These are phyloP conservation scores for Lampropteryx suffumata DNA, from an alignment of 2,888 invertebrate genomes.

Conservation along the genomic window DNA sequence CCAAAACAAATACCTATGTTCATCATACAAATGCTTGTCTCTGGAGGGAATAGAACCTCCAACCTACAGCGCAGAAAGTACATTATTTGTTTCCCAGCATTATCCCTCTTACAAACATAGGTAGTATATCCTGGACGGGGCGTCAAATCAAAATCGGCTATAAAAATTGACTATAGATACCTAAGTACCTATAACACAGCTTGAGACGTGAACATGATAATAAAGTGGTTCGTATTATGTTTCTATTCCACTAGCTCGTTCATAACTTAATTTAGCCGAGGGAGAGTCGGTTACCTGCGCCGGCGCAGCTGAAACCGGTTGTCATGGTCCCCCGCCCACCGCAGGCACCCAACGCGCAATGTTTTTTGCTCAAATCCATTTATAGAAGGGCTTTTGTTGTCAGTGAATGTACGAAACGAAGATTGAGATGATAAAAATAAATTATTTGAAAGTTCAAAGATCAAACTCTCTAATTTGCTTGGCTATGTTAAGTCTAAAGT, in stretches of 20 bases:
- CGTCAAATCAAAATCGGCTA: too few relatives aligned
- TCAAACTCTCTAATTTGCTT: too few relatives aligned
- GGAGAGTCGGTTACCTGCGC: constrained; percentile 77
- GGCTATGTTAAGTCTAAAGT: too few relatives aligned
- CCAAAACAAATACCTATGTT: too few relatives aligned
- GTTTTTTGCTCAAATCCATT: constrained; percentile 62
- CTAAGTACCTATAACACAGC: constrained; percentile 11
- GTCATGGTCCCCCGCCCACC: constrained; percentile 53
- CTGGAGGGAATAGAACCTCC: too few relatives aligned
- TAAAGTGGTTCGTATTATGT: constrained; percentile 44
- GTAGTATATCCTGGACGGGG: too few relatives aligned
- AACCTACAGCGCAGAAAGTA: too few relatives aligned
- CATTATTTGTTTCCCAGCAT: too few relatives aligned
- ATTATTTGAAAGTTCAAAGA: too few relatives aligned
- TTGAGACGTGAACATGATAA: constrained; percentile 27
- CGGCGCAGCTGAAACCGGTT: constrained; percentile 73
- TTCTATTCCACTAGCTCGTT: constrained; percentile 64
- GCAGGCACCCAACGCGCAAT: constrained; percentile 61
- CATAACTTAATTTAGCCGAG: constrained; percentile 75
- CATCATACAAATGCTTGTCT: too few relatives aligned
- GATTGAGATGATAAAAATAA: constrained; percentile 21
- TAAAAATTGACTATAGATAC: constrained; percentile 1
- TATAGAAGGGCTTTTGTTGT: constrained; percentile 43
- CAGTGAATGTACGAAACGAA: constrained; percentile 34
- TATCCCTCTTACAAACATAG: too few relatives aligned